Percentiles rank a stretch among this genome's conserved stretches.
phyloP scores from a whole-genome alignment of 2,797 vertebrate species.

The Pantherophis alleghaniensis region DNA sequence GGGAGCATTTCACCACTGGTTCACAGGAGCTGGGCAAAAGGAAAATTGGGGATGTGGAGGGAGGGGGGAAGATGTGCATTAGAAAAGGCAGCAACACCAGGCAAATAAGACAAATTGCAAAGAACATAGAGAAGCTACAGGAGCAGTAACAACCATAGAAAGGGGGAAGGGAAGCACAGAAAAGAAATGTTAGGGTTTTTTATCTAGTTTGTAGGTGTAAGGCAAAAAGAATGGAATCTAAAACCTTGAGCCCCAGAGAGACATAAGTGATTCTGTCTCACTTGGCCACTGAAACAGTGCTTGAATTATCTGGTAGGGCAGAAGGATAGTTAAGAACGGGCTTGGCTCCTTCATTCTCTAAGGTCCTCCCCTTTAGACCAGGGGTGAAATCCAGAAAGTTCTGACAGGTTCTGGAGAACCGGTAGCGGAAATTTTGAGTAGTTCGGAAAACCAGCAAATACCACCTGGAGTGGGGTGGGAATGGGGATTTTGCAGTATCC shows the following conservation, averaged over 20 bases:
- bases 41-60: neutral
- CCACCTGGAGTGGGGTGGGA: no score
- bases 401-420: no score
- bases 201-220: neutral
- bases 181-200: neutral
- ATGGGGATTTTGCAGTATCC: no score
- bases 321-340: no score
- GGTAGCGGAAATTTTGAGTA: no score
- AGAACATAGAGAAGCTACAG: conserved; percentile 6
- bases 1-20: neutral
- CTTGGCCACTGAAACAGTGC: no score
- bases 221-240: neutral
- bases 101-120: conserved; percentile 12
- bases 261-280: neutral
- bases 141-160: neutral
- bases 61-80: neutral
- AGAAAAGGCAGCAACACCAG: neutral
- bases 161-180: neutral
- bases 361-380: no score
- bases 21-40: conserved; percentile 5
- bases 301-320: no score
- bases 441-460: no score
- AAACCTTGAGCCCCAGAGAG: neutral
- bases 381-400: no score
- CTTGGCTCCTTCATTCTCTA: no score